Conservation (phyloP, 2,113 vertebrate genomes). For the Vombatus ursinus region DNA sequence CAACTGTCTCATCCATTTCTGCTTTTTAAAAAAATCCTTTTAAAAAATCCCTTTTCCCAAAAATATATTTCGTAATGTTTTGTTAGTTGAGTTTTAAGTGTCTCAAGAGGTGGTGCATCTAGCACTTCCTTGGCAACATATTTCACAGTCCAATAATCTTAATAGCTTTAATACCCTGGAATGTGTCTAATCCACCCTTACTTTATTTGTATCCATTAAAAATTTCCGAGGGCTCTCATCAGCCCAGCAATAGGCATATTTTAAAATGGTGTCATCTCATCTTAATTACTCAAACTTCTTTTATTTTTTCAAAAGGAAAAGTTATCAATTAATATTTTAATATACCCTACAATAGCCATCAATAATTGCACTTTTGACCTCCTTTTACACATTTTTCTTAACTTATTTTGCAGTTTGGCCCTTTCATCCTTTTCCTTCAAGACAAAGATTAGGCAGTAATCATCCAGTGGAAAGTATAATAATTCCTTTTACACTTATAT, state of each 20-base stretch:
- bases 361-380: conserved; percentile 19
- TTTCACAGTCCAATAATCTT: conserved; percentile 71
- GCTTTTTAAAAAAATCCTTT: not conserved
- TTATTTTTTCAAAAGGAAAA: conserved; percentile 58
- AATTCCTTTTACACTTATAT: conserved; percentile 3
- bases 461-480: not conserved
- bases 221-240: conserved; percentile 57
- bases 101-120: conserved; percentile 56
- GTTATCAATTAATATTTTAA: conserved; percentile 43
- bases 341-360: not conserved
- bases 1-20: conserved; percentile 32
- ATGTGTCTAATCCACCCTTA: conserved; percentile 63
- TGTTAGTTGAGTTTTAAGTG: conserved; percentile 63
- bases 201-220: conserved; percentile 65
- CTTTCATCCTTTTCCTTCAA: not conserved
- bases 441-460: not conserved
- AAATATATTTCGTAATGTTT: conserved; percentile 66
- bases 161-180: conserved; percentile 63
- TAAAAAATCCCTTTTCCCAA: conserved; percentile 41
- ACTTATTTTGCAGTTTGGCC: conserved; percentile 28
- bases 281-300: conserved; percentile 51
- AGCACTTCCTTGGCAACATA: conserved; percentile 60
- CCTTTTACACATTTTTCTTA: conserved; percentile 31
- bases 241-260: conserved; percentile 16
- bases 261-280: conserved; percentile 46